Base-by-base conservation (phyloP, 1,140 invertebrate species). In the Procambarus virginalis region DNA sequence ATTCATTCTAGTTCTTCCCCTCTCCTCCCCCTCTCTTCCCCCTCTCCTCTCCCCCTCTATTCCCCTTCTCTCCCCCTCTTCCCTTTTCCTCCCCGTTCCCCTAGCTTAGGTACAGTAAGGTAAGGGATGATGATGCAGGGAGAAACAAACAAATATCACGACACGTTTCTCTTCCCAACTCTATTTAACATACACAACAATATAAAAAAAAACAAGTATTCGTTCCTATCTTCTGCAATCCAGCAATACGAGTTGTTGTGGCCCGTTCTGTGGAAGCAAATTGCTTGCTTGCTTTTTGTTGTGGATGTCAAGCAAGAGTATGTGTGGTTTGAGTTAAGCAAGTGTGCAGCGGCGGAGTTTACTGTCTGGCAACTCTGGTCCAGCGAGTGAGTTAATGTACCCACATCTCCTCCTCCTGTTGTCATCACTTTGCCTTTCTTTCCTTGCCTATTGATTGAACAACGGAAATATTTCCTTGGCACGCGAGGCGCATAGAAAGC, bases 241-340 rank as follows among this genome's bases (percentile, higher is more conserved):
- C n/a, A n/a, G n/a, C n/a, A 34, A 34, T 34, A 34, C 34, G 51
- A 55, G 51, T 12, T 9, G 51, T 34, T 55, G 51, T 5, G 12
- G 51, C 8, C 51, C 51, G 20, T 73, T 22, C 3, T 73, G 10
- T n/a, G 68, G n/a, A 60, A 70, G 5, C 78, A 49, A 20, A 22
- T 73, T 20, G 49, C 17, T 20, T 51, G 9, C 55, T 73, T 48
- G 17, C 20, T 75, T 73, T n/a, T 49, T 20, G 3, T 48, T 45
- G 22, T 84, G 12, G 75, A 48, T 78, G 76, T 34, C 76, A 49
- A 78, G 68, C 22, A 73, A 73, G 68, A 34, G 22, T 73, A 34
- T 73, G 68, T 34, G 68, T 73, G 68, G 68, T 73, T 45, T 4
- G 22, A 73, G n/a, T 73, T 34, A 2, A 34, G 20, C 68, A 34